Percentiles rank a stretch among this genome's conserved stretches.
These are phyloP conservation scores for Oedothorax gibbosus DNA, from an alignment of 1,140 invertebrate species.

Conservation along the genomic window DNA sequence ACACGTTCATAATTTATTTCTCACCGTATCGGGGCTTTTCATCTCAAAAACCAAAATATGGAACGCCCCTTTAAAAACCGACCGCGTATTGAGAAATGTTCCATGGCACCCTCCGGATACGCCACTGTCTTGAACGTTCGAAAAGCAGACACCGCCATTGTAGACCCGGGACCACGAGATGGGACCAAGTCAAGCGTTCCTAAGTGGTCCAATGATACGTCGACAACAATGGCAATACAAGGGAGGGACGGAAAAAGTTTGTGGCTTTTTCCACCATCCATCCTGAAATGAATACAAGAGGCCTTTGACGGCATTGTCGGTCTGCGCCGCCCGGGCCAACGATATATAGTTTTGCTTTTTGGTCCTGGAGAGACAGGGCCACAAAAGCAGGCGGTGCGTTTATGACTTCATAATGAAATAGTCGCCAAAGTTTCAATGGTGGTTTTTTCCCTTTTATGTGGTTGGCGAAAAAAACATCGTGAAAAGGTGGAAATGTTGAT, in stretches of 20 bases:
- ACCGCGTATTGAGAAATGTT: constrained; percentile 4
- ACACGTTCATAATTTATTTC: background rate
- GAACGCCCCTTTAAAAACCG: constrained; percentile 28
- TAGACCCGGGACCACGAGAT: background rate
- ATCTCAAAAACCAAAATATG: constrained; percentile 25
- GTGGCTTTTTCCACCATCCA: constrained; percentile 42
- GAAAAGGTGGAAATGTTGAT: constrained; percentile 33
- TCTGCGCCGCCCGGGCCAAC: constrained; percentile 8
- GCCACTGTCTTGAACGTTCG: constrained; percentile 27
- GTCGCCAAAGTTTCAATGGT: constrained; percentile 46
- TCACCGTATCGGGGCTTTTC: background rate
- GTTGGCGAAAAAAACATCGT: constrained; percentile 25
- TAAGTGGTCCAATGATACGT: constrained; percentile 53
- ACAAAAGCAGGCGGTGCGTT: constrained; percentile 45
- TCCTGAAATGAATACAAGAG: constrained; percentile 32
- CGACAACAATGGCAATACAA: constrained; percentile 12
- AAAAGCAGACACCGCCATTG: constrained; percentile 46
- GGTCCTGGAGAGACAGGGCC: constrained; percentile 22
- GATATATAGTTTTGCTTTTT: constrained; percentile 56
- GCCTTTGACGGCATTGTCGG: constrained; percentile 7
- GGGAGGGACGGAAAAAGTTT: constrained; percentile 25
- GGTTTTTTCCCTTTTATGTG: constrained; percentile 16
- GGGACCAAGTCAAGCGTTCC: constrained; percentile 49
- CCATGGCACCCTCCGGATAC: constrained; percentile 28
- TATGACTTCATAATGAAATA: constrained; percentile 56